Base-by-base conservation (phyloP, 2,888 invertebrate species). In the Lepas anatifera region DNA sequence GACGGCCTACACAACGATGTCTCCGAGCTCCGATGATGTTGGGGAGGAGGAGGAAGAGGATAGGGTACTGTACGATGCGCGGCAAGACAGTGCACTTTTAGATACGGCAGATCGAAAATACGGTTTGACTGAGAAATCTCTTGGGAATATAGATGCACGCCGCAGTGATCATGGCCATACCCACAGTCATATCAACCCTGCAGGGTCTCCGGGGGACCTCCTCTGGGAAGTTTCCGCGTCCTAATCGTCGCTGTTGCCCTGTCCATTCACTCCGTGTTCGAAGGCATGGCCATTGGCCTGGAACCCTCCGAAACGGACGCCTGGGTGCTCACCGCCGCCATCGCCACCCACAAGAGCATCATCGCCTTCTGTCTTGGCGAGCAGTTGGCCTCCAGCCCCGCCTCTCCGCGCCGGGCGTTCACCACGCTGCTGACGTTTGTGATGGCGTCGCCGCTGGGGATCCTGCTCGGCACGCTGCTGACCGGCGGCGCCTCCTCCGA, bases 341-440 rank as follows among this genome's bases (percentile, higher is more conserved):
- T 93, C 1, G 86, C 89, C 0, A 89, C 90, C 0, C 93, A 93
- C 79, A 93, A 93, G 79, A 83, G 92, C 67, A 90, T 93, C 32
- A 87, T 93, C 73, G 90, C 92, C 0, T 92, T 93, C 79, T 93
- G 92, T 78, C 89, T 93, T 69, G 92, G 92, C 6, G 87, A 92
- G 50, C 92, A 93, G 78, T 80, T 93, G 67, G 85, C 90, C 64
- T 86, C 89, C 35, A 86, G 87, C 1, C 85, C 85, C 46, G 75
- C 76, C 7, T 73, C 64, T 18, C 37, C 67, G 22, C 52, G 70
- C 2, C 76, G 84, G 75, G 83, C 82, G 74, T 80, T 81, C 37
- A 83, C 83, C 76, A 89, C 83, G 77, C 81, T 86, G 70, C 83
- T 83, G 6, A 84, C 85, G 10, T 87, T 87, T 75, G 86, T 89